These are phyloP conservation scores for Pachyuromys duprasi DNA, from an alignment of 2,797 vertebrate species.

Conservation along the genomic window DNA sequence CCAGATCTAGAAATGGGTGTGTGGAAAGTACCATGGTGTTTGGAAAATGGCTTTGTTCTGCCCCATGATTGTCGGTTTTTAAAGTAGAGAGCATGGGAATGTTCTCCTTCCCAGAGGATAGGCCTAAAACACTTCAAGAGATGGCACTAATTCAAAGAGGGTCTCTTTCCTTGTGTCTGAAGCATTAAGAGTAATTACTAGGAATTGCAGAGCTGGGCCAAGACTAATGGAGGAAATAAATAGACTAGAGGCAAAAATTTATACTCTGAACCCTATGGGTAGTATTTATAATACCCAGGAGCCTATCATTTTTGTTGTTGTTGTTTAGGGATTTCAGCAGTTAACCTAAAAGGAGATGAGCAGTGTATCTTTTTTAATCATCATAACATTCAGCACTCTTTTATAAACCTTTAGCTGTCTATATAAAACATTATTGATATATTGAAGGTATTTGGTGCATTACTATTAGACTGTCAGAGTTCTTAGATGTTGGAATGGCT, in stretches of 20 bases:
- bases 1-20: conserved; percentile 68
- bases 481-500: neutral
- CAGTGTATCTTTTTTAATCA: neutral
- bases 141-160: conserved; percentile 3
- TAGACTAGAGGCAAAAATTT: neutral
- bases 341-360: neutral
- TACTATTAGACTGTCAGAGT: neutral
- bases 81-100: conserved; percentile 54
- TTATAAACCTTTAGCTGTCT: neutral
- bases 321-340: conserved; percentile 4
- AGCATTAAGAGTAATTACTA: conserved; percentile 46
- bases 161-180: neutral
- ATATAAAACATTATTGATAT: conserved; percentile 30
- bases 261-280: neutral
- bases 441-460: neutral
- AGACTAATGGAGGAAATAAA: conserved; percentile 38
- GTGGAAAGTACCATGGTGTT: conserved; percentile 66
- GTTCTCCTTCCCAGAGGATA: neutral
- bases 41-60: conserved; percentile 61
- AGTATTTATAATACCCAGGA: neutral
- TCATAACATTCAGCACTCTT: neutral
- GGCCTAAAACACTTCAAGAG: conserved; percentile 8
- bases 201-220: neutral
- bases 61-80: conserved; percentile 64
- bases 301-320: neutral